Percentiles rank a stretch among this genome's conserved stretches.
Conservation (phyloP, 2,113 vertebrate genomes). For the Hepsetus odoe region DNA sequence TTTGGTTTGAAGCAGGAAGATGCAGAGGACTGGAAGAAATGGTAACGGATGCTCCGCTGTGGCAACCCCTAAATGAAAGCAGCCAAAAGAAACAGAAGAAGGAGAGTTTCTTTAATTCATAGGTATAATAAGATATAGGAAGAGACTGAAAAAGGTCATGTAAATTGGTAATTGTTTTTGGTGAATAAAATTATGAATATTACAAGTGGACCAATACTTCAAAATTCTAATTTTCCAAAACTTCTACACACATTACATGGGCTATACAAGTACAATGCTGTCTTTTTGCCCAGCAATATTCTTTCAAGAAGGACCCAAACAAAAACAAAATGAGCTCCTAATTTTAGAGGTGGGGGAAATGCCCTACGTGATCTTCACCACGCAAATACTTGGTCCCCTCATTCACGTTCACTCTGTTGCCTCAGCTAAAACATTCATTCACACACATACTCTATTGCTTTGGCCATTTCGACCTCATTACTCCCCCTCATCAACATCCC, state of each 20-base stretch:
- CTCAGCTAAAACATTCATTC: constrained; percentile 47
- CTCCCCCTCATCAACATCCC: constrained; percentile 58
- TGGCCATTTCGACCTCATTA: constrained; percentile 75
- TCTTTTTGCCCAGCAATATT: background rate
- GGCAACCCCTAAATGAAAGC: too few relatives aligned
- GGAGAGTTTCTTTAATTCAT: too few relatives aligned
- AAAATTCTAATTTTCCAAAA: background rate
- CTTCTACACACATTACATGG: background rate
- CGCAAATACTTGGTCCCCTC: constrained; percentile 58
- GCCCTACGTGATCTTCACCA: constrained; percentile 61
- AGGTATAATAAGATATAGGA: too few relatives aligned
- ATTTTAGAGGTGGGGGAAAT: constrained; percentile 46
- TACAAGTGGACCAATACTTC: too few relatives aligned
- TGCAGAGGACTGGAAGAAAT: too few relatives aligned
- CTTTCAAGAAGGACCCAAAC: background rate
- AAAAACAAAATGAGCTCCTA: constrained; percentile 14
- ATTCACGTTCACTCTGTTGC: constrained; percentile 47
- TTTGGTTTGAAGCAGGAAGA: too few relatives aligned
- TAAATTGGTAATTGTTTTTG: too few relatives aligned
- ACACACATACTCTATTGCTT: constrained; percentile 39
- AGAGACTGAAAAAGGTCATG: too few relatives aligned
- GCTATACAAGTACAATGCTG: background rate
- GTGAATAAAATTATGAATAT: too few relatives aligned
- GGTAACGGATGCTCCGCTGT: too few relatives aligned
- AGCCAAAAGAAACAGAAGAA: too few relatives aligned